Percentiles rank a stretch among this genome's conserved stretches.
Conservation (phyloP, 1,140 invertebrate genomes). For the Carposina sasakii region DNA sequence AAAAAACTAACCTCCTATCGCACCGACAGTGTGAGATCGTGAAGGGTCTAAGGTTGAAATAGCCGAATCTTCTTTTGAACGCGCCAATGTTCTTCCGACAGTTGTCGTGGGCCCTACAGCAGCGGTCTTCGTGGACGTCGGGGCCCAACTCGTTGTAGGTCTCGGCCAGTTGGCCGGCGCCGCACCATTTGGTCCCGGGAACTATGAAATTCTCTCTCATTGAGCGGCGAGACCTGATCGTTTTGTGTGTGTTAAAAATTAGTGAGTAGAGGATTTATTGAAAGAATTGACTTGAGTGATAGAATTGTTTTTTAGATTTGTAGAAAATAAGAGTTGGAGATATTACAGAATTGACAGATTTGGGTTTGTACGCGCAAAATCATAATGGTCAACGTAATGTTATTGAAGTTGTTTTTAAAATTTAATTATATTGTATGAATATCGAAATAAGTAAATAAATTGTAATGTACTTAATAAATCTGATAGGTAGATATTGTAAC, state of each 20-base stretch:
- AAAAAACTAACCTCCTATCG: constrained; percentile 82
- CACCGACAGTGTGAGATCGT: constrained; percentile 91
- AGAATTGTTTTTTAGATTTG: too few relatives aligned
- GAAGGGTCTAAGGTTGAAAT: constrained; percentile 87
- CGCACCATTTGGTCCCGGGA: constrained; percentile 90
- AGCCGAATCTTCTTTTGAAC: constrained; percentile 79
- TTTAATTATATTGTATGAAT: too few relatives aligned
- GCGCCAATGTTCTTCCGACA: constrained; percentile 80
- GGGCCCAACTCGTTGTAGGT: constrained; percentile 81
- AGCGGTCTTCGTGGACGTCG: constrained; percentile 80
- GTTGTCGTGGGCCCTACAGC: constrained; percentile 87
- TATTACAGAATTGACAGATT: too few relatives aligned
- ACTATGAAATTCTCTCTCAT: constrained; percentile 76
- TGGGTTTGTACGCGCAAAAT: too few relatives aligned
- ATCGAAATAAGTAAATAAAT: too few relatives aligned
- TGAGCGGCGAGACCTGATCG: constrained; percentile 62
- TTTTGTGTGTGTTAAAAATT: constrained; percentile 6
- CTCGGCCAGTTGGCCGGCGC: constrained; percentile 78
- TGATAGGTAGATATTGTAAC: too few relatives aligned
- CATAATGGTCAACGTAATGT: too few relatives aligned
- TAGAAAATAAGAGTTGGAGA: too few relatives aligned
- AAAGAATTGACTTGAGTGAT: too few relatives aligned
- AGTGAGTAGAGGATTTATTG: too few relatives aligned
- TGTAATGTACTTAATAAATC: too few relatives aligned
- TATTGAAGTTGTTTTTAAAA: too few relatives aligned